A percentile compares a stretch with the other conserved stretches of the same genome.
phyloP scores from a whole-genome alignment of 2,888 invertebrate genomes.

The Andrena trimmerana region DNA sequence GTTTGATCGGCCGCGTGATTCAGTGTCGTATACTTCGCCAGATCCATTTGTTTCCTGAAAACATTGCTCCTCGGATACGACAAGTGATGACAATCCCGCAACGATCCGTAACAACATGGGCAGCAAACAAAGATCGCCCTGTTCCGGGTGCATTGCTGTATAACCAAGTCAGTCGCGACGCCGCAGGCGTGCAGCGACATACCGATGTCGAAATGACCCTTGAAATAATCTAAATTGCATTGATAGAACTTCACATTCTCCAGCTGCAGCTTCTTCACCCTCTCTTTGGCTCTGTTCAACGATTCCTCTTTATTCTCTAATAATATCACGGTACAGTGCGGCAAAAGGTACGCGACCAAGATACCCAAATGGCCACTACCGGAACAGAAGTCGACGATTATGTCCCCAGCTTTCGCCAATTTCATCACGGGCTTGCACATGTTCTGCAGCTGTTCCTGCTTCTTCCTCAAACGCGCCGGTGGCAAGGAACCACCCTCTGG shows the following conservation, averaged over 20 bases:
- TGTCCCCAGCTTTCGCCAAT: conserved; percentile 89
- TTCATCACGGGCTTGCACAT: conserved; percentile 91
- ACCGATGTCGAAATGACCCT: conserved; percentile 93
- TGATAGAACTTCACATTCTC: conserved; percentile 93
- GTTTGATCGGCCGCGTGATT: conserved; percentile 98
- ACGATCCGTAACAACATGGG: conserved; percentile 97
- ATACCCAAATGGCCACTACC: conserved; percentile 98
- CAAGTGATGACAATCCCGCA: conserved; percentile 92
- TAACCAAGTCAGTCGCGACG: conserved; percentile 96
- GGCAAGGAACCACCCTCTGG: conserved; percentile 94
- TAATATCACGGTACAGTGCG: conserved; percentile 91
- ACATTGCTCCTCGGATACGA: conserved; percentile 92
- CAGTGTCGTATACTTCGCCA: conserved; percentile 91
- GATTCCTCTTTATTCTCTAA: conserved; percentile 97
- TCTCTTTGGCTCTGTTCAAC: conserved; percentile 89
- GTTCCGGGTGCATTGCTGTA: conserved; percentile 92
- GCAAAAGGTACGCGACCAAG: conserved; percentile 92
- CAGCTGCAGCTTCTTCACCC: conserved; percentile 89
- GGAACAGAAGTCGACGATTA: conserved; percentile 97
- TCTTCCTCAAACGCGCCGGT: conserved; percentile 89
- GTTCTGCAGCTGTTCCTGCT: conserved; percentile 95
- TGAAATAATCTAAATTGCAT: conserved; percentile 96
- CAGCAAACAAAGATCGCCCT: conserved; percentile 94
- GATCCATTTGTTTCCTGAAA: conserved; percentile 85
- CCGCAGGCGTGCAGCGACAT: conserved; percentile 97